Conservation (phyloP, 2,888 invertebrate species). For the Drosophila limbata region DNA sequence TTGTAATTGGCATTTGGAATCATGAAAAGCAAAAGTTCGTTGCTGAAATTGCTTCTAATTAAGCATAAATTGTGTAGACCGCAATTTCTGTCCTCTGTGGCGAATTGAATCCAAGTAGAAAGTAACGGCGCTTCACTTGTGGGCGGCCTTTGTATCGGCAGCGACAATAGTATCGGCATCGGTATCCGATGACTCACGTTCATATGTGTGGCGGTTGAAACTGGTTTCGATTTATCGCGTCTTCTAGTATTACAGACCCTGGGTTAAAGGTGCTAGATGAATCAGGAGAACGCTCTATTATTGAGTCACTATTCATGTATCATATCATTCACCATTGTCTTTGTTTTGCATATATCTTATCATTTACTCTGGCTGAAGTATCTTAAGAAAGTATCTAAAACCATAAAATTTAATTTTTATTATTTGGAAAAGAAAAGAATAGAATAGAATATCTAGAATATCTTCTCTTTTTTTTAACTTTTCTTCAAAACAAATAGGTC, state of each 20-base stretch:
- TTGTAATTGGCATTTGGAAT: conserved; percentile 36
- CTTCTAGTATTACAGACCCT: conserved; percentile 40
- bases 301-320: conserved; percentile 6
- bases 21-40: conserved; percentile 44
- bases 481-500: conserved; percentile 62
- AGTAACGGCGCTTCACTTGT: conserved; percentile 37
- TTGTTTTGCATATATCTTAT: no score
- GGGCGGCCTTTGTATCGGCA: conserved; percentile 35
- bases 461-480: not conserved
- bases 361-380: no score
- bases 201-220: conserved; percentile 49
- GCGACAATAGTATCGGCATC: conserved; percentile 12
- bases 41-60: conserved; percentile 65
- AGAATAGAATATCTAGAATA: not conserved
- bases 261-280: conserved; percentile 41
- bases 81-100: conserved; percentile 23
- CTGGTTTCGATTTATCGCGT: conserved; percentile 56
- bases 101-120: conserved; percentile 49
- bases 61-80: conserved; percentile 58
- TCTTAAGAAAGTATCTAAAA: not conserved
- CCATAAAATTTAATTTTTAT: not conserved
- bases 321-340: no score
- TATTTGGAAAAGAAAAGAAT: not conserved
- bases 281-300: conserved; percentile 18
- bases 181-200: conserved; percentile 38